Conservation (phyloP, 2,113 vertebrate genomes). For the Scartelaos histophorus region DNA sequence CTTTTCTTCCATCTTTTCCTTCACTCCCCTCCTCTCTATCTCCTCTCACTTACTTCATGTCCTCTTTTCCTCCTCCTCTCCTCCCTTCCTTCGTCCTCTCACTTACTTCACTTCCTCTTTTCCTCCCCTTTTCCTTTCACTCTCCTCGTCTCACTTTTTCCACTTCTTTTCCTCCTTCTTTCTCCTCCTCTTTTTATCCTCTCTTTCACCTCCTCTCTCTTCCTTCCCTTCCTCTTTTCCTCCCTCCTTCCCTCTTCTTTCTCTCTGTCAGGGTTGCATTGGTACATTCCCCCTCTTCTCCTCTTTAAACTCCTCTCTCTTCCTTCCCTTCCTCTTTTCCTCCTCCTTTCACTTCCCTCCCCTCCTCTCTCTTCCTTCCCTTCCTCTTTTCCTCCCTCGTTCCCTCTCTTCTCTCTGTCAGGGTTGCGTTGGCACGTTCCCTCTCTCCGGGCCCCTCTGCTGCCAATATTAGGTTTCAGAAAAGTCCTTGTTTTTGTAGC, state of each 20-base stretch:
- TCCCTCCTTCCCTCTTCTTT: too few species aligned
- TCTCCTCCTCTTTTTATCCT: background rate
- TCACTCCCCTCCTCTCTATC: too few species aligned
- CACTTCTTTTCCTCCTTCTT: background rate
- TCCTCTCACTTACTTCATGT: too few species aligned
- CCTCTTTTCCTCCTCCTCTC: too few species aligned
- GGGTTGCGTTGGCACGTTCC: slow-evolving; percentile 31
- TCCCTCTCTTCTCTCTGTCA: background rate
- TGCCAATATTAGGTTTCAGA: slow-evolving; percentile 65
- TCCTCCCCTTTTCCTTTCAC: background rate
- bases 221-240: too few species aligned
- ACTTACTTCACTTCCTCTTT: too few species aligned
- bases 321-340: background rate
- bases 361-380: background rate
- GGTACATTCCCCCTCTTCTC: too few species aligned
- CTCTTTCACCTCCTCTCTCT: too few species aligned
- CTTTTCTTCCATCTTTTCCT: too few species aligned
- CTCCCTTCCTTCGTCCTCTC: too few species aligned
- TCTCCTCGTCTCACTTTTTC: slow-evolving; percentile 2
- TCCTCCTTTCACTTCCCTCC: too few species aligned
- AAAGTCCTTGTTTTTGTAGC: slow-evolving; percentile 44
- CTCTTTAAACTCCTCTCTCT: background rate
- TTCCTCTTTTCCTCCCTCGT: slow-evolving; percentile 4
- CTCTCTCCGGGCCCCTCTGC: slow-evolving; percentile 38
- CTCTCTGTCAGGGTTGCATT: too few species aligned